Evolutionary conservation across 1,140 invertebrate species (phyloP).

Genomic region (Metaphire vulgaris): DNA sequence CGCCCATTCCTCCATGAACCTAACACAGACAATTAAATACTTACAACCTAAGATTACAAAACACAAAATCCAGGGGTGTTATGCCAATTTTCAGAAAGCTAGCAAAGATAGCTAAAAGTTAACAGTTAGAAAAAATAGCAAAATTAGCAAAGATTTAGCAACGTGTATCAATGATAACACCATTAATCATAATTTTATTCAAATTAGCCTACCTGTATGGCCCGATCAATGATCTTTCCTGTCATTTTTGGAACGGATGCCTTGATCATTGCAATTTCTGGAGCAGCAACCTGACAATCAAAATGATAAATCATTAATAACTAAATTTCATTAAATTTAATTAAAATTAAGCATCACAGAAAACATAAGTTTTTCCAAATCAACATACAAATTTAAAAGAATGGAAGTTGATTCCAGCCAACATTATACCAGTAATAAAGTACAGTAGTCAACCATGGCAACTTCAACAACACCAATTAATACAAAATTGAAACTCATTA

Average conservation of each 20-base stretch:
- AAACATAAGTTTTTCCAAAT: not conserved
- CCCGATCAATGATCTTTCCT: conserved; percentile 48
- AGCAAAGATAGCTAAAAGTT: not conserved
- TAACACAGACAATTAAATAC: conserved; percentile 30
- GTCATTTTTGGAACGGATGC: conserved; percentile 53
- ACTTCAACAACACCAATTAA: too few species aligned
- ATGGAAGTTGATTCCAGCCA: too few species aligned
- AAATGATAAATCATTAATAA: conserved; percentile 18
- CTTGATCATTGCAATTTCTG: conserved; percentile 56
- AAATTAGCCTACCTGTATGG: conserved; percentile 48
- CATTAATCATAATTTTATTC: not conserved
- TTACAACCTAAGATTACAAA: not conserved
- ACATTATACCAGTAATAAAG: too few species aligned
- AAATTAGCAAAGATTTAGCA: not conserved
- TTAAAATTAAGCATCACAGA: not conserved
- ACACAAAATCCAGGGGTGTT: too few species aligned
- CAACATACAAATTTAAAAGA: too few species aligned
- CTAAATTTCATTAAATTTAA: not conserved
- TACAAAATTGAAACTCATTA: too few species aligned
- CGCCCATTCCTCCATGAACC: conserved; percentile 50
- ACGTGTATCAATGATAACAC: not conserved
- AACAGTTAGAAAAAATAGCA: not conserved
- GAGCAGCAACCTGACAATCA: conserved; percentile 47
- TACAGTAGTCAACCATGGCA: too few species aligned
- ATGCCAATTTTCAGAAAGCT: too few species aligned